Evolutionary conservation across 2,888 invertebrate species (phyloP), one percentile per base, ranked within the genome.

Genomic region (Mylabris sibirica): DNA sequence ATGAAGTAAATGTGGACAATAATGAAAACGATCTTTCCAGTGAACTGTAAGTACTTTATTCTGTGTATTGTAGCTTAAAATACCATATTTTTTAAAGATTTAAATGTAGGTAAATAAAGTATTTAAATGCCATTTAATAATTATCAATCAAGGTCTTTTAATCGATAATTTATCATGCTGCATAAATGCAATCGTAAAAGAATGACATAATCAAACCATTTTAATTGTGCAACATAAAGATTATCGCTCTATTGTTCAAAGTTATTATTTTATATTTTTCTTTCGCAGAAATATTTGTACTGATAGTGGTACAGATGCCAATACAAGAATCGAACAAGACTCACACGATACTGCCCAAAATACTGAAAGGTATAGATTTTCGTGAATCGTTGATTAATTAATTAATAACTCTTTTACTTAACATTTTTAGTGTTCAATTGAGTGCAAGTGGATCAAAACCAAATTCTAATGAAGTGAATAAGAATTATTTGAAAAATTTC

Each of bases 401-500:
- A 60, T 30, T 26, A 66, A 66, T 41, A 5, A n/a, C n/a, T n/a
- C n/a, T 59, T 3, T 2, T 17, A 59, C 4, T 26, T 20, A 24
- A 9, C n/a, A 59, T 1, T 44, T 22, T 53, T 53, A 53, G 49
- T 53, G 11, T 22, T 53, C 49, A 20, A 12, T 53, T 8, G n/a
- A 17, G 12, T 53, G 2, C 53, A 53, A 11, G 11, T 53, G 53
- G 53, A 22, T 20, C 20, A 22, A 22, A 53, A 20, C 53, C 22
- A 53, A 3, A 22, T 24, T 53, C 53, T 3, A 24, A 11, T 22
- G 49, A 53, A 17, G 6, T n/a, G 6, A 44, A 44, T 22, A 53
- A 53, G 0, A 53, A 53, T 53, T 53, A 22, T 24, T 35, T n/a
- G 2, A 22, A 61, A 20, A 67, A 65, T 60, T 67, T 65, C 9